Conservation (phyloP, 2,113 vertebrate species). For the Mus pahari region DNA sequence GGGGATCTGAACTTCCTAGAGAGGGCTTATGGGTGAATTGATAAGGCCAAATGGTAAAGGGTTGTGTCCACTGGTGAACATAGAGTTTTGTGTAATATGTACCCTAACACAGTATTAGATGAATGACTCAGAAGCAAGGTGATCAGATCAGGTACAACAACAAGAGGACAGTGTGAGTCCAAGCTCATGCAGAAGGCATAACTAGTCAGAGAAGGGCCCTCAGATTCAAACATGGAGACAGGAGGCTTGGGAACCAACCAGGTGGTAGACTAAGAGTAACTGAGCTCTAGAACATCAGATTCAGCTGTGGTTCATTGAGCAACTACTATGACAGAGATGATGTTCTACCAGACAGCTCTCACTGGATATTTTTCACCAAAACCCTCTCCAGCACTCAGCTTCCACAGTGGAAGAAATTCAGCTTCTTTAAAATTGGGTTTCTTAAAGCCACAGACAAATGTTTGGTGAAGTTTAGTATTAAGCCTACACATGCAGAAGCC, state of each 20-base stretch:
- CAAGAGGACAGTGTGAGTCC: neutral
- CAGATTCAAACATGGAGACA: neutral
- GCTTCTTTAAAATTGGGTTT: neutral
- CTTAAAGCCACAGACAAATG: neutral
- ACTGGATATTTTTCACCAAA: neutral
- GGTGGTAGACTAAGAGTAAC: neutral
- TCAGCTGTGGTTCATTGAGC: neutral
- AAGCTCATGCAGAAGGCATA: neutral
- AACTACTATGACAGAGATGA: neutral
- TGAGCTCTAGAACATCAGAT: neutral
- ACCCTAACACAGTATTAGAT: neutral
- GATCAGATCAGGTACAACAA: neutral
- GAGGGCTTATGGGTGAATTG: neutral
- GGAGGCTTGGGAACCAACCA: neutral
- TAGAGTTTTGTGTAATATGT: neutral
- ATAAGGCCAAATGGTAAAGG: neutral
- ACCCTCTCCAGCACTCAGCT: neutral
- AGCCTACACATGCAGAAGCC: neutral
- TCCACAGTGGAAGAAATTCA: neutral
- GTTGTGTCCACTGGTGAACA: neutral
- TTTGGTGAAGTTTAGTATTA: neutral
- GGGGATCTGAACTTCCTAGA: neutral
- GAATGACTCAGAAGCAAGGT: neutral
- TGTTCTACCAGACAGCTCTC: neutral
- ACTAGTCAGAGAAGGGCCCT: neutral